phyloP scores from a whole-genome alignment of 2,888 invertebrate genomes.

The Drosophila anomalata region DNA sequence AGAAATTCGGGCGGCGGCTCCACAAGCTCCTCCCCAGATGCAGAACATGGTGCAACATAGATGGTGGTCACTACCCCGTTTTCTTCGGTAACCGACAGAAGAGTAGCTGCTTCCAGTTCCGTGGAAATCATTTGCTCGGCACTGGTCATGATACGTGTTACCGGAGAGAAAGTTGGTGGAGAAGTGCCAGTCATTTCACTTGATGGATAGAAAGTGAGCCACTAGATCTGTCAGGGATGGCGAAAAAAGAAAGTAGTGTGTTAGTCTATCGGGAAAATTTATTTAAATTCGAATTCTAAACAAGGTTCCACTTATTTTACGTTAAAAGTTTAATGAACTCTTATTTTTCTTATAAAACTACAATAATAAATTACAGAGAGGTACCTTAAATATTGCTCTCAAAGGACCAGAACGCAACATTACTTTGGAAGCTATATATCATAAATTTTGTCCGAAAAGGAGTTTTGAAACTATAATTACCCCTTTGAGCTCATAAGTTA shows the following conservation, averaged over 20 bases:
- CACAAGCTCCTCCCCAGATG: too few relatives aligned
- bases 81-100: slow-evolving; percentile 25
- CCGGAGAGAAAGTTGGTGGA: neutral
- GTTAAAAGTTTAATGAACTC: neutral
- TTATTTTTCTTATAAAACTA: neutral
- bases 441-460: neutral
- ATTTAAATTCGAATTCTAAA: neutral
- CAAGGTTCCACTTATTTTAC: neutral
- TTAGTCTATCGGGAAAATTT: neutral
- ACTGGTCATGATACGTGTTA: slow-evolving; percentile 13
- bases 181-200: slow-evolving; percentile 10
- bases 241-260: neutral
- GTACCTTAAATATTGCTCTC: neutral
- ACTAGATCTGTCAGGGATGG: slow-evolving; percentile 17
- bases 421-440: neutral
- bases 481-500: neutral
- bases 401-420: neutral
- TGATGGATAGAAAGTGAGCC: slow-evolving; percentile 13
- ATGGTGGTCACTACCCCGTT: slow-evolving; percentile 21
- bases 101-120: slow-evolving; percentile 14
- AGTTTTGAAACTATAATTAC: slow-evolving; percentile 2
- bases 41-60: slow-evolving; percentile 9
- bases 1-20: neutral
- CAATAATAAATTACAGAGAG: neutral
- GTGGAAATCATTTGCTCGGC: neutral